Percentiles rank a stretch among this genome's conserved stretches.
Evolutionary conservation across 2,113 vertebrate species (phyloP).

Genomic region (Arenaria interpres): DNA sequence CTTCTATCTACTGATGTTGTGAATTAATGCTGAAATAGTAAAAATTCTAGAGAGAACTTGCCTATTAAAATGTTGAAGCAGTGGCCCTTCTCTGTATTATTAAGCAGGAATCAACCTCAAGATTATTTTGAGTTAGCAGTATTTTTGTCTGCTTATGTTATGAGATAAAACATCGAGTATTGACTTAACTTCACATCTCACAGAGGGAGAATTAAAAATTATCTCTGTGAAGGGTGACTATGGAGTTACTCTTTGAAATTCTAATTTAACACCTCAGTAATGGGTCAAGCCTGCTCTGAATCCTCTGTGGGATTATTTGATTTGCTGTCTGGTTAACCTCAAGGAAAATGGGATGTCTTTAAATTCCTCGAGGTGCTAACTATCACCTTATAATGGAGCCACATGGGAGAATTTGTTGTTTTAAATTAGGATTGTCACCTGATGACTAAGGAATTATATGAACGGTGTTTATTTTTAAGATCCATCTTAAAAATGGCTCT

Average conservation of each 20-base stretch:
- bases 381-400: slow-evolving; percentile 14
- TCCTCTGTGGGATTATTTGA: slow-evolving; percentile 50
- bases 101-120: not conserved
- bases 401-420: not conserved
- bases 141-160: slow-evolving; percentile 30
- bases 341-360: slow-evolving; percentile 52
- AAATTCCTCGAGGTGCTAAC: slow-evolving; percentile 9
- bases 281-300: slow-evolving; percentile 13
- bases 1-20: not conserved
- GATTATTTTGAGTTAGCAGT: slow-evolving; percentile 20
- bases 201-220: slow-evolving; percentile 44
- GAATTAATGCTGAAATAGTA: not conserved
- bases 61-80: not conserved
- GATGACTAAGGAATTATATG: not conserved
- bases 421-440: not conserved
- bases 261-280: slow-evolving; percentile 57
- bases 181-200: slow-evolving; percentile 44
- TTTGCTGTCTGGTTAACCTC: slow-evolving; percentile 56
- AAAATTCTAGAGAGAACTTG: not conserved
- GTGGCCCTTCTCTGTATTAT: not conserved
- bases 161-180: not conserved
- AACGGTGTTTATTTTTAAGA: not conserved
- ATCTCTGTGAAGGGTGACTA: not conserved
- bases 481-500: not conserved
- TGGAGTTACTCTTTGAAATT: slow-evolving; percentile 54